Evolutionary conservation across 2,797 vertebrate species (phyloP), one percentile per base, ranked within the genome.

Genomic region (Geotria australis): DNA sequence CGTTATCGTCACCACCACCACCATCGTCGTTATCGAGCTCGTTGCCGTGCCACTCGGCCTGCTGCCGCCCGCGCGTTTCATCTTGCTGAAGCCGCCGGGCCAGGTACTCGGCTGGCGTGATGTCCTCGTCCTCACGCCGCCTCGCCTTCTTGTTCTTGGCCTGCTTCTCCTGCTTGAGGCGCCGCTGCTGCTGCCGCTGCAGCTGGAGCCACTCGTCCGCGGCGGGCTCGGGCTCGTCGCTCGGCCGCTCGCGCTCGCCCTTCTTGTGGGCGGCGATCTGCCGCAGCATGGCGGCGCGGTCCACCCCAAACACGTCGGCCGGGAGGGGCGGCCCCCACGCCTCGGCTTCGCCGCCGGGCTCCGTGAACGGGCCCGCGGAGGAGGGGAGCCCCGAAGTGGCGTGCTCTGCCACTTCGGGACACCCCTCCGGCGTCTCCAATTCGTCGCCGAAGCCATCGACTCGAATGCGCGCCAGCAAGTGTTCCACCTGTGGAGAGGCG

Each of bases 71-170:
- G 91, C 96, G 68, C 91, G 91, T 71, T 93, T 95, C 47, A 93
- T 98, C 70, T 85, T 91, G 67, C 91, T 91, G 86, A 83, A 83
- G 64, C 79, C 76, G 63, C 78, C 73, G 57, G 91, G 89, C 66
- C 77, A 86, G 55, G 74, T 95, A 58, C 71, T 74, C 64, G 83
- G 83, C 65, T 93, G 96, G 77, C 89, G 91, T 64, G 51, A 8
- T 51, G 7, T 38, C 24, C 4, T 38, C 24, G 24, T 53, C 49
- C 2, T 55, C 51, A 49, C 15, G 2, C 15, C 24, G 7, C 24
- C 51, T 24, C 51, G 55, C 9, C 24, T 7, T 24, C 3, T 12
- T 11, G 49, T 15, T n/a, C 51, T n/a, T 24, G 51, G 15, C 9
- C n/a, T 55, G 7, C 51, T n/a, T 24, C n/a, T 55, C 24, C 24